phyloP scores from a whole-genome alignment of 2,888 invertebrate species.

The Mantis religiosa region DNA sequence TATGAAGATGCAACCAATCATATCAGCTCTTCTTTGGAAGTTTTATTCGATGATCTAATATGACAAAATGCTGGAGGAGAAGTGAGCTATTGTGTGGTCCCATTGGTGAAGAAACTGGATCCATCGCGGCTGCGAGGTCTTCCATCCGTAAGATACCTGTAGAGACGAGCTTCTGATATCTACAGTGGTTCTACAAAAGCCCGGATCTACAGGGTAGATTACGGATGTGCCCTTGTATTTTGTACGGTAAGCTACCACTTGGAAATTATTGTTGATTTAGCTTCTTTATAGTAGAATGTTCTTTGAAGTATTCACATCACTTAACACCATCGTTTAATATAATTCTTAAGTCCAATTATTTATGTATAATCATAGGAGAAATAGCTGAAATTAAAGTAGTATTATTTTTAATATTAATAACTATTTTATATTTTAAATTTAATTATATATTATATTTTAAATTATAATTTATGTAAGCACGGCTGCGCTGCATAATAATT shows the following conservation, averaged over 20 bases:
- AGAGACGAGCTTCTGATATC: slow-evolving; percentile 98
- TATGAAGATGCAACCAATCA: too few species aligned
- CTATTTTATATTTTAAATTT: too few species aligned
- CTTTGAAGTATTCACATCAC: neutral
- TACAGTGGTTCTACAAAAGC: slow-evolving; percentile 82
- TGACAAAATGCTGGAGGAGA: neutral
- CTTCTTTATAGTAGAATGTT: neutral
- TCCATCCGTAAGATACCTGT: slow-evolving; percentile 96
- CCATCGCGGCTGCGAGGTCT: slow-evolving; percentile 26
- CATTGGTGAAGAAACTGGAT: neutral
- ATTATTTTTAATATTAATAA: too few species aligned
- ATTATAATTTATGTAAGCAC: too few species aligned
- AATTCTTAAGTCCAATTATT: too few species aligned
- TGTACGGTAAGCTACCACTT: slow-evolving; percentile 4
- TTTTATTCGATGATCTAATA: too few species aligned
- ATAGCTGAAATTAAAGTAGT: too few species aligned
- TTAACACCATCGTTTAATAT: neutral
- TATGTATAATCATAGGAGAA: too few species aligned
- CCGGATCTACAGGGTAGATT: slow-evolving; percentile 99
- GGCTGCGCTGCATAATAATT: too few species aligned
- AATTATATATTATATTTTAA: too few species aligned
- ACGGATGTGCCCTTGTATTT: slow-evolving; percentile 75
- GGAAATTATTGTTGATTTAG: neutral
- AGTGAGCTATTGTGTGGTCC: neutral
- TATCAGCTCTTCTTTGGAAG: too few species aligned